Percentiles rank a stretch among this genome's conserved stretches.
Evolutionary conservation across 1,140 invertebrate genomes (phyloP).

Genomic region (Apis mellifera): Amel_HAv3.1 CM009941.2:14856501-14857000

Average conservation of each 20-base stretch:
- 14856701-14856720: conserved; percentile 80
- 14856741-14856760: neutral
- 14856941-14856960: conserved; percentile 92
- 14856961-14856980: conserved; percentile 91
- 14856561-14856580: conserved; percentile 94
- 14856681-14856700: conserved; percentile 88
- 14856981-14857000: conserved; percentile 93
- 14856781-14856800: conserved; percentile 95
- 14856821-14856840: conserved; percentile 97
- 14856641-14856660: conserved; percentile 94
- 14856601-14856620: conserved; percentile 97
- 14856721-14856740: neutral
- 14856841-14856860: conserved; percentile 89
- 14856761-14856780: conserved; percentile 79
- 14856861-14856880: conserved; percentile 82
- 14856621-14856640: conserved; percentile 93
- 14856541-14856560: conserved; percentile 84
- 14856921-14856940: conserved; percentile 90
- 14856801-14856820: conserved; percentile 98
- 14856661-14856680: conserved; percentile 90
- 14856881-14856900: conserved; percentile 73
- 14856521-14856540: neutral
- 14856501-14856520: neutral
- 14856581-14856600: conserved; percentile 97
- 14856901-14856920: conserved; percentile 84